These are phyloP conservation scores for Gopherus flavomarginatus DNA, from an alignment of 2,113 vertebrate species.

Conservation along the genomic window DNA sequence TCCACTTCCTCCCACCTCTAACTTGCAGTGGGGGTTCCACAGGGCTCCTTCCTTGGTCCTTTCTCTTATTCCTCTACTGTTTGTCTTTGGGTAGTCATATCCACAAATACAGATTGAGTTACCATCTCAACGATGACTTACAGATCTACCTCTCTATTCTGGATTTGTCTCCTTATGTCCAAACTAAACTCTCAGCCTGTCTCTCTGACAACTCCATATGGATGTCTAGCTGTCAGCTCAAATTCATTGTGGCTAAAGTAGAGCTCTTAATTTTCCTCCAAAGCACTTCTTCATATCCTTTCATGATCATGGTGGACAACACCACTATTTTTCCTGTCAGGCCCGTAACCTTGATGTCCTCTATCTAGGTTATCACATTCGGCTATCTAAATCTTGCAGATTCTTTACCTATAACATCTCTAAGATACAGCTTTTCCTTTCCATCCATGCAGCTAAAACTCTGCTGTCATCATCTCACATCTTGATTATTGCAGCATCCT, in stretches of 20 bases:
- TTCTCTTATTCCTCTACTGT: not conserved
- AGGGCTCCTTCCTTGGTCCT: not conserved
- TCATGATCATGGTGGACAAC: not conserved
- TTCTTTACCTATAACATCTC: not conserved
- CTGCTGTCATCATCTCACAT: not conserved
- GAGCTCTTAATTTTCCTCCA: not conserved
- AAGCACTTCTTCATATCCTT: not conserved
- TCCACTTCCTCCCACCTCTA: not conserved
- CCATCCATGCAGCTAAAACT: not conserved
- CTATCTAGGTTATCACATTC: not conserved
- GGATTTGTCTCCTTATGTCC: slow-evolving; percentile 7
- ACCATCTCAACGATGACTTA: not conserved
- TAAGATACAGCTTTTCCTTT: not conserved
- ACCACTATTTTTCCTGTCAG: not conserved
- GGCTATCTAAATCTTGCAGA: not conserved
- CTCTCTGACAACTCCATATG: not conserved
- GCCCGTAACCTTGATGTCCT: not conserved
- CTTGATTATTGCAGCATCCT: not conserved
- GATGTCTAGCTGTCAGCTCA: not conserved
- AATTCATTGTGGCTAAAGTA: not conserved
- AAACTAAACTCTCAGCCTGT: not conserved
- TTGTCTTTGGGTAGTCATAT: slow-evolving; percentile 33
- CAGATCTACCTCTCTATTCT: not conserved
- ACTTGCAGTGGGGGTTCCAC: not conserved
- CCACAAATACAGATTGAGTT: slow-evolving; percentile 22